Percentiles rank a stretch among this genome's conserved stretches.
These are phyloP conservation scores for Gymnothorax javanicus DNA, from an alignment of 2,797 vertebrate genomes.

Conservation along the genomic window DNA sequence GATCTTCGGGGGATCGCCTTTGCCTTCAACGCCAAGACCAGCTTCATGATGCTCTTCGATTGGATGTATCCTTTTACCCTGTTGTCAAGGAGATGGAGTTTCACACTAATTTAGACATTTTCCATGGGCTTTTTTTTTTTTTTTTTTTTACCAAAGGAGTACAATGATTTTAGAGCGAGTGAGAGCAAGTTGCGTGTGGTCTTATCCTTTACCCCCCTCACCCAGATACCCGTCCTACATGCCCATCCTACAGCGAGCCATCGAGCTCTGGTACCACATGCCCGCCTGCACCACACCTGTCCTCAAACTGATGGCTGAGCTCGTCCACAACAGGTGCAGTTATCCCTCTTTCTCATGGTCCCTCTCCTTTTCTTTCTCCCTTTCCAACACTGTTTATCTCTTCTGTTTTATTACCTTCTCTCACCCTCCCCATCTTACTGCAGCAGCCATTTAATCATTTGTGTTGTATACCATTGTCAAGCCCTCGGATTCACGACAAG, in stretches of 20 bases:
- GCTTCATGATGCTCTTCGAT: constrained; percentile 99
- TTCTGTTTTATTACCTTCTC: not conserved
- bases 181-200: not conserved
- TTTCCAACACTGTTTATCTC: not conserved
- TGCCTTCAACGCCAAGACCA: constrained; percentile 98
- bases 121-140: not conserved
- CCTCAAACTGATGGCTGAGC: constrained; percentile 96
- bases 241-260: constrained; percentile 93
- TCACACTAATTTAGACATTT: not conserved
- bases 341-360: not conserved
- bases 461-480: too few species aligned
- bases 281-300: constrained; percentile 97
- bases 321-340: constrained; percentile 93
- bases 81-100: not conserved
- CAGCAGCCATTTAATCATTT: too few species aligned
- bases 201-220: not conserved
- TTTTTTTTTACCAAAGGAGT: not conserved
- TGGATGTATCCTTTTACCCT: constrained; percentile 93
- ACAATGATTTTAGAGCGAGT: not conserved
- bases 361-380: not conserved
- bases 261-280: constrained; percentile 97
- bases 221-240: constrained; percentile 94
- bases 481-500: too few species aligned
- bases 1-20: constrained; percentile 97
- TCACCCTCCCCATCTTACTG: not conserved